Evolutionary conservation across 2,888 invertebrate species (phyloP), one percentile per base, ranked within the genome.

Genomic region (Alloscopus bannaensis): DNA sequence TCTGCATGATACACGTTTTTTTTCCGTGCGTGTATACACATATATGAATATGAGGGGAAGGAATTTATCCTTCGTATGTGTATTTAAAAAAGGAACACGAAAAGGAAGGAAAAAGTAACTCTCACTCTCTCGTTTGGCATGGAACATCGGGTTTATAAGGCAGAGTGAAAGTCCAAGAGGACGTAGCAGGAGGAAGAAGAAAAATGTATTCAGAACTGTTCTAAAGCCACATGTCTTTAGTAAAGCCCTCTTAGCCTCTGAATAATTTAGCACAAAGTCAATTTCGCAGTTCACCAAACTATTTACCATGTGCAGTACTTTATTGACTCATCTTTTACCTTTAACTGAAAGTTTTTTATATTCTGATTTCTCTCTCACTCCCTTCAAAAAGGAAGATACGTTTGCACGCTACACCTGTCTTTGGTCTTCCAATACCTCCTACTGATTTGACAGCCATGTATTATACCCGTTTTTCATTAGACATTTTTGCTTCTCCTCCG

Each of bases 191-290:
- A 59, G 45, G 57, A 73, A 52, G 55, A 50, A 59, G 47, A 66
- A 76, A 76, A 76, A 76, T 42, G 62, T 68, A 68, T 68, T 76
- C 60, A 76, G 68, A 68, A 68, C 76, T 50, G 76, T 62, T 76
- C 77, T 70, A 69, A 69, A 77, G 69, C 77, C 77, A 69, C 77
- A 77, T 77, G 77, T 77, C 77, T 77, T 77, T 77, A 77, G 77
- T 77, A 69, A 77, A 77, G 77, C 77, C 77, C 77, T 77, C 77
- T 77, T 77, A 70, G 60, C 70, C 70, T 59, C 79, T 85, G 84
- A 85, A 85, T 85, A 85, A 85, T 85, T 85, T 83, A 85, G 84
- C 80, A 83, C 76, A 83, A 83, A 85, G 85, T 85, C 85, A 85
- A 85, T 85, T 85, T 85, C 83, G 83, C 85, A 84, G 84, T 84